Conservation (phyloP, 2,888 invertebrate species). For the Epiblema foenella region DNA sequence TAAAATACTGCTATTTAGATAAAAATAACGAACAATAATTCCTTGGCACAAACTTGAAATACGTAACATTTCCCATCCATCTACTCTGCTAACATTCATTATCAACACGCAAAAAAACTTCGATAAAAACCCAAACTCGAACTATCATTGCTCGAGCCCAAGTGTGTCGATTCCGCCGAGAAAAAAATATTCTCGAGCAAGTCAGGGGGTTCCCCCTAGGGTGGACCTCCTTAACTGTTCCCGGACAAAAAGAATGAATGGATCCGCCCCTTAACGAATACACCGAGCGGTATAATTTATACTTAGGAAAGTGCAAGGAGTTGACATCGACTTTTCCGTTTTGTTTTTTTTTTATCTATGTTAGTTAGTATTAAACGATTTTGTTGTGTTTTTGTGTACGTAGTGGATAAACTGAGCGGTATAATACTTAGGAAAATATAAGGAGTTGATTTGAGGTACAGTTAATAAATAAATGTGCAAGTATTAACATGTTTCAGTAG, state of each 20-base stretch:
- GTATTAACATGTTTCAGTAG: too few relatives aligned
- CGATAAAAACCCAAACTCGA: slow-evolving; percentile 63
- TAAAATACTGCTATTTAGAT: too few relatives aligned
- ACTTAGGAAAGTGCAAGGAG: slow-evolving; percentile 83
- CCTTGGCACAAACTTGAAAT: neutral
- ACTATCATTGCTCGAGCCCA: slow-evolving; percentile 80
- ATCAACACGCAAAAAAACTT: slow-evolving; percentile 50
- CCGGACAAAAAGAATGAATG: slow-evolving; percentile 85
- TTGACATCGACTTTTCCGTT: slow-evolving; percentile 70
- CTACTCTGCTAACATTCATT: neutral
- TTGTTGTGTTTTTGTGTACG: neutral
- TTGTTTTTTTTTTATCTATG: slow-evolving; percentile 39
- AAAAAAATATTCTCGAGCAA: slow-evolving; percentile 82
- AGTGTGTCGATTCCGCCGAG: slow-evolving; percentile 84
- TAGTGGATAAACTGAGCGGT: neutral
- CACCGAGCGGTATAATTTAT: slow-evolving; percentile 85
- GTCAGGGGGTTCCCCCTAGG: slow-evolving; percentile 71
- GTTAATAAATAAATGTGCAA: too few relatives aligned
- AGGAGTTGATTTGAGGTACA: too few relatives aligned
- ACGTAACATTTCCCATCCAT: neutral
- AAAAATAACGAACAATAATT: too few relatives aligned
- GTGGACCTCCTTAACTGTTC: slow-evolving; percentile 81
- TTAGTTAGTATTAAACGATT: neutral
- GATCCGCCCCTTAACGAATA: slow-evolving; percentile 85
- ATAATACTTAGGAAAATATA: too few relatives aligned